phyloP scores from a whole-genome alignment of 2,113 vertebrate genomes.

The Oryzias javanicus region DNA sequence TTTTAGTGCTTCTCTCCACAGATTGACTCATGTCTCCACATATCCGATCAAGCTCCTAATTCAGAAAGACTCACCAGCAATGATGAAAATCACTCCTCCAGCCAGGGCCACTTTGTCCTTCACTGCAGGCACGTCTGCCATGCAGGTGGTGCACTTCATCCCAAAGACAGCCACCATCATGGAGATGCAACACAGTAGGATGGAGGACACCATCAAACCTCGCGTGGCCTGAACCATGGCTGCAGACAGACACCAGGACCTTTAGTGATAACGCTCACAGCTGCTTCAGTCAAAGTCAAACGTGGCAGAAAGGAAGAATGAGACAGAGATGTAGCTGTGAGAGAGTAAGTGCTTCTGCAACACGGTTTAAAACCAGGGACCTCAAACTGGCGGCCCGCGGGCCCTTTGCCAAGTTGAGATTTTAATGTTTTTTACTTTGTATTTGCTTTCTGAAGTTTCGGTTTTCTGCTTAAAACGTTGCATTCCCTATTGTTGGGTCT shows the following conservation, averaged over 20 bases:
- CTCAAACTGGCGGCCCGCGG: too few relatives aligned
- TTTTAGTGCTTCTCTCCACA: not conserved
- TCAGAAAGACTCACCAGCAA: constrained; percentile 78
- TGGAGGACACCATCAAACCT: constrained; percentile 86
- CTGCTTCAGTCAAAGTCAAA: not conserved
- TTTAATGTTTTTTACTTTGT: too few relatives aligned
- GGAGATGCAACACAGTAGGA: constrained; percentile 79
- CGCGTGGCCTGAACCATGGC: constrained; percentile 85
- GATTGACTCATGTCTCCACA: not conserved
- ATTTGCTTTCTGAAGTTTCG: too few relatives aligned
- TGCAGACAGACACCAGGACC: constrained; percentile 42
- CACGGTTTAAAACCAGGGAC: too few relatives aligned
- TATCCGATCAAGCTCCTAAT: too few relatives aligned
- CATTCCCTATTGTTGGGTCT: too few relatives aligned
- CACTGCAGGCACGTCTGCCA: constrained; percentile 79
- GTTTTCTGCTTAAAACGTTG: too few relatives aligned
- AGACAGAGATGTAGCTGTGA: not conserved
- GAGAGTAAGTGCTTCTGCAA: too few relatives aligned
- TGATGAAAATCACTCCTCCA: constrained; percentile 84
- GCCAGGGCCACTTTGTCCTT: constrained; percentile 87
- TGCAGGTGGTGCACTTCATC: constrained; percentile 92
- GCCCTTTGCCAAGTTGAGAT: too few relatives aligned
- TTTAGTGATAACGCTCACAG: not conserved
- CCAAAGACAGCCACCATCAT: constrained; percentile 80
- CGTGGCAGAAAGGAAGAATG: not conserved